Evolutionary conservation across 2,888 invertebrate genomes (phyloP).

Genomic region (Eristalinus sepulchralis): DNA sequence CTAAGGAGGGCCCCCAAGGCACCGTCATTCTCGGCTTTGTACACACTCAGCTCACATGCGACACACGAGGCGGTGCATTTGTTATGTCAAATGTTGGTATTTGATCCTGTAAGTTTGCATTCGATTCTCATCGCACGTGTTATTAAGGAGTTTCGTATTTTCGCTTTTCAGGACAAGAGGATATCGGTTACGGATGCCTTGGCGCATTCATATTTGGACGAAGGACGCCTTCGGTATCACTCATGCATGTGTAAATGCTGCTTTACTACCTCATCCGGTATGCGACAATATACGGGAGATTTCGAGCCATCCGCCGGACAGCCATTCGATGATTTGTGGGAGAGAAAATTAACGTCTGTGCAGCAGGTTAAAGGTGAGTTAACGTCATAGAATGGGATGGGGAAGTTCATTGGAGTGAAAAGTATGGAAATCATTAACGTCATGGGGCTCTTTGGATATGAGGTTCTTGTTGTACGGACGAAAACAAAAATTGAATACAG

Average conservation of each 20-base stretch:
- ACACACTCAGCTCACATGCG: conserved; percentile 95
- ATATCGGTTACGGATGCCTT: conserved; percentile 97
- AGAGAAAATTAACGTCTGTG: conserved; percentile 94
- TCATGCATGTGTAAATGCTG: conserved; percentile 99
- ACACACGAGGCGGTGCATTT: conserved; percentile 99
- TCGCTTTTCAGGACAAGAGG: conserved; percentile 88
- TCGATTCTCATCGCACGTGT: neutral
- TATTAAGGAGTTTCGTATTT: conserved; percentile 12
- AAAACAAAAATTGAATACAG: too few relatives aligned
- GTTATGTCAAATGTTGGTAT: conserved; percentile 97
- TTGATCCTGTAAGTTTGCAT: conserved; percentile 92
- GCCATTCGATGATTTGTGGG: conserved; percentile 98
- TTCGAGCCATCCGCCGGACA: conserved; percentile 95
- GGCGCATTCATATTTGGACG: conserved; percentile 98
- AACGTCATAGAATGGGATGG: too few relatives aligned
- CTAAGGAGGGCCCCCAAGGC: conserved; percentile 92
- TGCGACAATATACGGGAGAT: conserved; percentile 95
- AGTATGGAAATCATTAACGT: too few relatives aligned
- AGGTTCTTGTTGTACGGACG: too few relatives aligned
- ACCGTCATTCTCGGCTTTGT: conserved; percentile 93
- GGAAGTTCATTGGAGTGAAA: too few relatives aligned
- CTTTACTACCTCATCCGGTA: conserved; percentile 88
- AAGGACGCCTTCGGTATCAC: conserved; percentile 98
- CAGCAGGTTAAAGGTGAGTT: conserved; percentile 95
- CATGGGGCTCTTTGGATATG: too few relatives aligned